Conservation (phyloP, 2,797 vertebrate species). For the Hydrolagus colliei region DNA sequence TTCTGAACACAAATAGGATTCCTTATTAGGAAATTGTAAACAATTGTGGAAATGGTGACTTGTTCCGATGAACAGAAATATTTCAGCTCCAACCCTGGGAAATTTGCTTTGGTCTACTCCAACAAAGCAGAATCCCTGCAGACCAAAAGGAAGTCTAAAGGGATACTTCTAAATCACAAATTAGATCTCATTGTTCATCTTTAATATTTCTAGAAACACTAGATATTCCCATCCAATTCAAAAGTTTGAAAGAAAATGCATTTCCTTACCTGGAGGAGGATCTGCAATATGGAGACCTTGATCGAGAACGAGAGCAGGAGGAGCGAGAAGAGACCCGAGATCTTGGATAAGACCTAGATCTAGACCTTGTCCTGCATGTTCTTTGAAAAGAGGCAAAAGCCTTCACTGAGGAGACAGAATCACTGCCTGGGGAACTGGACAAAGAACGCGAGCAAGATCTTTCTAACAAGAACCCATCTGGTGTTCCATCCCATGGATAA, state of each 20-base stretch:
- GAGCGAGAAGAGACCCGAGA: slow-evolving; percentile 75
- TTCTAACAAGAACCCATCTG: slow-evolving; percentile 84
- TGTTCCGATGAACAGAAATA: too few species aligned
- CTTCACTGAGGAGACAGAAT: slow-evolving; percentile 83
- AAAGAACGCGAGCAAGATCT: slow-evolving; percentile 85
- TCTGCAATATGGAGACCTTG: slow-evolving; percentile 84
- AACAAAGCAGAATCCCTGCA: too few species aligned
- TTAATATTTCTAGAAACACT: background rate
- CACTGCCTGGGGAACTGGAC: slow-evolving; percentile 86
- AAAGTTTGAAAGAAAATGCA: slow-evolving; percentile 36
- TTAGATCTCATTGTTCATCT: background rate
- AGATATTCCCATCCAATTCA: background rate
- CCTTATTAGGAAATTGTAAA: too few species aligned
- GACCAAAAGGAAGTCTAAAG: too few species aligned
- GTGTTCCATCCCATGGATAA: slow-evolving; percentile 86
- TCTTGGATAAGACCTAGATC: slow-evolving; percentile 68
- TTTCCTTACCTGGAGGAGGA: slow-evolving; percentile 75
- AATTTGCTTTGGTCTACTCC: too few species aligned
- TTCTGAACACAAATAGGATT: too few species aligned
- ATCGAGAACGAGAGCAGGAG: slow-evolving; percentile 81
- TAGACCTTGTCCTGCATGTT: slow-evolving; percentile 68
- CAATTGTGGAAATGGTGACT: too few species aligned
- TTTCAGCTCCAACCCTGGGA: too few species aligned
- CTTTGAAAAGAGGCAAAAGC: slow-evolving; percentile 70
- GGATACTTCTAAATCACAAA: too few species aligned